Conservation (phyloP, 2,888 invertebrate species). For the Callinectes sapidus region DNA sequence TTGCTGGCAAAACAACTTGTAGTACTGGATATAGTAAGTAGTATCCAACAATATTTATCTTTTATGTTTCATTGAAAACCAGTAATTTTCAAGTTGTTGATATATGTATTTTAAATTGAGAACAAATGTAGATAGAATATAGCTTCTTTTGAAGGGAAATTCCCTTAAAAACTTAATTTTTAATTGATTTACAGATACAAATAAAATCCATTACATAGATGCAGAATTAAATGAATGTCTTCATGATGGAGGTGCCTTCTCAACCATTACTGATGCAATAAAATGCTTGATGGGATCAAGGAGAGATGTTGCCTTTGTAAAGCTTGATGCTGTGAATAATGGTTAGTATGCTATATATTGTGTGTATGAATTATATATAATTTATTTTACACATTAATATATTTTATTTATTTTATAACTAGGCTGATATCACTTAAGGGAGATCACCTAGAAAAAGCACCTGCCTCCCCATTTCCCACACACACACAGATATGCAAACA, state of each 20-base stretch:
- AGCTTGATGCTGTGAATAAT: constrained; percentile 27
- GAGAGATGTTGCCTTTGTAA: constrained; percentile 63
- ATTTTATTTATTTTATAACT: too few relatives aligned
- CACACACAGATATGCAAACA: too few relatives aligned
- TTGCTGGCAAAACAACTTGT: constrained; percentile 46
- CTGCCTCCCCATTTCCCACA: too few relatives aligned
- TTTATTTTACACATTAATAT: background rate
- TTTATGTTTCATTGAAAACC: background rate
- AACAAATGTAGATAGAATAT: background rate
- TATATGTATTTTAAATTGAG: background rate
- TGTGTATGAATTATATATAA: background rate
- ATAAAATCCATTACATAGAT: constrained; percentile 10
- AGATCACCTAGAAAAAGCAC: too few relatives aligned
- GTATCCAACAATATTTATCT: background rate
- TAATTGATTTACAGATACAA: constrained; percentile 1
- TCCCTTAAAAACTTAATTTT: background rate
- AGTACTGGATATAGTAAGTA: constrained; percentile 34
- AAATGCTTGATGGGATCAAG: constrained; percentile 39
- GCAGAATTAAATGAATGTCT: constrained; percentile 36
- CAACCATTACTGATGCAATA: constrained; percentile 50
- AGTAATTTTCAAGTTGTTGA: background rate
- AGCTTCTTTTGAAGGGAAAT: background rate
- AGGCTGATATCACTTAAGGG: too few relatives aligned
- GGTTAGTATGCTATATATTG: background rate
- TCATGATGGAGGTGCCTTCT: constrained; percentile 43